phyloP scores from a whole-genome alignment of 1,140 invertebrate species.

The Teleopsis dalmanni region DNA sequence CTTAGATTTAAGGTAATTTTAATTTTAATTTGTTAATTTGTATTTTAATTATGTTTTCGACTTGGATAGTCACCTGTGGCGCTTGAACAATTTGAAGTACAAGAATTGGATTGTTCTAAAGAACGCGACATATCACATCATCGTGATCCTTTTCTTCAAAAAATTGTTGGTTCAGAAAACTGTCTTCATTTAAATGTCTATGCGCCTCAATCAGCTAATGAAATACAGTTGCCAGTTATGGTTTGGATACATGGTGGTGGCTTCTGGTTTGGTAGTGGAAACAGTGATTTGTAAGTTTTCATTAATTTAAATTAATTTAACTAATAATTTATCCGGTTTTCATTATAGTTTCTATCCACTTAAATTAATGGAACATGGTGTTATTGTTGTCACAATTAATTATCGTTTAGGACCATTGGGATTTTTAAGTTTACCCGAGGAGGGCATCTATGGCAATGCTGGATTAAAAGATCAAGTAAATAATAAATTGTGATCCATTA shows the following conservation, averaged over 20 bases:
- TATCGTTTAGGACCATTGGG: slow-evolving; percentile 54
- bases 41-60: no score
- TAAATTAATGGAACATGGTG: slow-evolving; percentile 50
- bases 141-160: slow-evolving; percentile 20
- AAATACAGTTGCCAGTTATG: slow-evolving; percentile 49
- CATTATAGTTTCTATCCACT: slow-evolving; percentile 36
- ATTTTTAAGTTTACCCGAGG: slow-evolving; percentile 51
- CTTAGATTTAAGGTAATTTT: neutral
- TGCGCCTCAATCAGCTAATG: slow-evolving; percentile 25
- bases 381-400: slow-evolving; percentile 58
- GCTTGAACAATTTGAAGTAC: slow-evolving; percentile 21
- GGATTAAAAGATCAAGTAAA: slow-evolving; percentile 55
- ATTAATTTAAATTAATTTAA: neutral
- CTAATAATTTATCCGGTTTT: neutral
- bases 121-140: slow-evolving; percentile 29
- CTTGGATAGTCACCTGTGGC: slow-evolving; percentile 36
- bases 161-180: slow-evolving; percentile 48
- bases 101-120: slow-evolving; percentile 29
- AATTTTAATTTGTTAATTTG: neutral
- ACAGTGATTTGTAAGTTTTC: no score
- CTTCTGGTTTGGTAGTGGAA: slow-evolving; percentile 50
- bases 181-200: slow-evolving; percentile 52
- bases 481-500: slow-evolving; percentile 52
- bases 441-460: slow-evolving; percentile 51
- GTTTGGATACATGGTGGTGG: slow-evolving; percentile 62